phyloP scores from a whole-genome alignment of 2,113 vertebrate species.

The Campylomormyrus numenius region DNA sequence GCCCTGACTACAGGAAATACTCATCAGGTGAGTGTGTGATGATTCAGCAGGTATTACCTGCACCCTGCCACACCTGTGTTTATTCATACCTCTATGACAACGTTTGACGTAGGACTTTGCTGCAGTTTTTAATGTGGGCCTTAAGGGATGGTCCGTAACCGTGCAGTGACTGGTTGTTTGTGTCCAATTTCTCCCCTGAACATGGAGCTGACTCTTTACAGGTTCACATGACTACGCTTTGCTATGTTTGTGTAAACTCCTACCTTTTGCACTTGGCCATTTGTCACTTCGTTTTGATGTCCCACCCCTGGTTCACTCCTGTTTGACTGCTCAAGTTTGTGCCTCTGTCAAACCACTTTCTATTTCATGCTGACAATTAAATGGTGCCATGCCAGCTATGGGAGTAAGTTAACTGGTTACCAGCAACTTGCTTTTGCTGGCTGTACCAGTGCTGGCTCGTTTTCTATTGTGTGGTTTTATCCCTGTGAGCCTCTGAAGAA shows the following conservation, averaged over 20 bases:
- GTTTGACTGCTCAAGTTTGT: background rate
- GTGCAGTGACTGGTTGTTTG: background rate
- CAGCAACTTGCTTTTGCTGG: background rate
- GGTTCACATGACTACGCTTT: background rate
- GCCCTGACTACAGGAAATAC: constrained; percentile 2
- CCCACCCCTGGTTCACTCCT: background rate
- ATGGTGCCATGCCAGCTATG: background rate
- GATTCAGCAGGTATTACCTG: constrained; percentile 9
- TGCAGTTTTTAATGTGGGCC: background rate
- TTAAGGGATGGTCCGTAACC: background rate
- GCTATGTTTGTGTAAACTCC: background rate
- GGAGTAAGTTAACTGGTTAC: background rate
- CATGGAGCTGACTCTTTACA: background rate
- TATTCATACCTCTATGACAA: background rate
- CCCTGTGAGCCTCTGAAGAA: background rate
- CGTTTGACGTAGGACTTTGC: background rate
- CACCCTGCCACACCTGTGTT: constrained; percentile 3
- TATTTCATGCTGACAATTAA: background rate
- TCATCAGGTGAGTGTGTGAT: background rate
- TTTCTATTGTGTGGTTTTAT: background rate
- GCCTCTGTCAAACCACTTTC: background rate
- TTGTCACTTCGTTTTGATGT: background rate
- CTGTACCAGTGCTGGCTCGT: background rate
- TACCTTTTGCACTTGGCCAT: background rate
- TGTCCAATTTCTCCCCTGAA: background rate